Evolutionary conservation across 1,140 invertebrate genomes (phyloP).

Genomic region (Aphidius gifuensis): DNA sequence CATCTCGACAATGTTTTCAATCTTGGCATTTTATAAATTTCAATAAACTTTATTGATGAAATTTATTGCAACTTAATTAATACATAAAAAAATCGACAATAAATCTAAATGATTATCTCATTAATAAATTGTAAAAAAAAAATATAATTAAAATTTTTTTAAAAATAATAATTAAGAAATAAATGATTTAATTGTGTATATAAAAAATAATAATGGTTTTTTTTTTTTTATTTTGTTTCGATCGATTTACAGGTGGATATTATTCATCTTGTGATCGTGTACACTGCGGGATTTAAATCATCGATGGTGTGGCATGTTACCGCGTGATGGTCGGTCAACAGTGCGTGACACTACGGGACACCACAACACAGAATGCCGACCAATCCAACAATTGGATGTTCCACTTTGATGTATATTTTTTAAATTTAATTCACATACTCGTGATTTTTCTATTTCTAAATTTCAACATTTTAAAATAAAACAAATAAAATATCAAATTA

Average conservation of each 20-base stretch:
- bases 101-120: too few relatives aligned
- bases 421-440: too few relatives aligned
- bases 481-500: too few relatives aligned
- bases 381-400: slow-evolving; percentile 34
- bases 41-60: too few relatives aligned
- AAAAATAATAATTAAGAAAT: background rate
- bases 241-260: slow-evolving; percentile 12
- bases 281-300: slow-evolving; percentile 6
- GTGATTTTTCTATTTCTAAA: too few relatives aligned
- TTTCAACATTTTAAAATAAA: too few relatives aligned
- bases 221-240: background rate
- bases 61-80: too few relatives aligned
- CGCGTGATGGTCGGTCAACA: slow-evolving; percentile 26
- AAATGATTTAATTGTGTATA: background rate
- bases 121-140: too few relatives aligned
- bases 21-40: too few relatives aligned
- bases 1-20: too few relatives aligned
- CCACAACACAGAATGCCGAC: slow-evolving; percentile 43
- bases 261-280: slow-evolving; percentile 1
- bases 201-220: background rate
- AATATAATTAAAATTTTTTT: background rate
- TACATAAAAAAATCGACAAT: background rate
- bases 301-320: slow-evolving; percentile 5
- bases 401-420: slow-evolving; percentile 30
- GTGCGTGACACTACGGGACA: slow-evolving; percentile 43